These are phyloP conservation scores for Aramus guarauna DNA, from an alignment of 2,113 vertebrate genomes.

Conservation along the genomic window DNA sequence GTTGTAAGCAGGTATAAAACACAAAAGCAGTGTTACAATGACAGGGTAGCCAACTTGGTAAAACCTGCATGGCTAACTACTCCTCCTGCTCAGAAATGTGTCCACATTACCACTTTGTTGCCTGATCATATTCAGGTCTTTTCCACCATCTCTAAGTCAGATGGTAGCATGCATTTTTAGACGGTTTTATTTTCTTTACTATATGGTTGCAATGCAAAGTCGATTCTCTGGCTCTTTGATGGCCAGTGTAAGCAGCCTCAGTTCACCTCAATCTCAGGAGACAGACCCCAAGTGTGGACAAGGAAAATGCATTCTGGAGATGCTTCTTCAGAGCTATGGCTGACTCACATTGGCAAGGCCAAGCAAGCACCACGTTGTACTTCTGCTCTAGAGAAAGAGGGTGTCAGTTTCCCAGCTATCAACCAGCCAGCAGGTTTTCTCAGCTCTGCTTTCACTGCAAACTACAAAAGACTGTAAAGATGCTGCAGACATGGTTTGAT, in stretches of 20 bases:
- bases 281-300: not conserved
- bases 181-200: not conserved
- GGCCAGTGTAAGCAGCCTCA: not conserved
- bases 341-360: not conserved
- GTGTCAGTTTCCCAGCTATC: not conserved
- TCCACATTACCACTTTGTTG: not conserved
- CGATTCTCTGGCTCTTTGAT: not conserved
- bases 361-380: not conserved
- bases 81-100: not conserved
- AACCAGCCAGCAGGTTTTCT: not conserved
- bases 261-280: not conserved
- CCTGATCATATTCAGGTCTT: not conserved
- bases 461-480: not conserved
- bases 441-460: not conserved
- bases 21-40: not conserved
- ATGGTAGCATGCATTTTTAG: not conserved
- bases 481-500: not conserved
- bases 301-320: not conserved
- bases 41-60: not conserved
- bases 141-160: not conserved
- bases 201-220: not conserved
- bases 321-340: not conserved
- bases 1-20: not conserved
- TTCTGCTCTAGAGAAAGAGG: not conserved
- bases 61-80: not conserved